A percentile compares a stretch with the other conserved stretches of the same genome.
Evolutionary conservation across 1,140 invertebrate species (phyloP).

Genomic region (Acromyrmex heyeri): DNA sequence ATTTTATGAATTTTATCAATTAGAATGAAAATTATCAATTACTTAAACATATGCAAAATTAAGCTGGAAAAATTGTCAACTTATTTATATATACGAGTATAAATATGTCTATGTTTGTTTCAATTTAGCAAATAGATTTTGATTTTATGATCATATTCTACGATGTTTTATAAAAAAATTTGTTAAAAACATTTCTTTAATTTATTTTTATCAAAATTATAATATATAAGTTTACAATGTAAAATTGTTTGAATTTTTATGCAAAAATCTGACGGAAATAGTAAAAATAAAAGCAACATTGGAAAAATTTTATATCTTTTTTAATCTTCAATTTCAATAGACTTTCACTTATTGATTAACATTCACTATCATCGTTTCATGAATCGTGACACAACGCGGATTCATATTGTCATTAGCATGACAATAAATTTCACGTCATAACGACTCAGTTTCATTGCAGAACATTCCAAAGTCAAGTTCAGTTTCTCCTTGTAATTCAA

Average conservation of each 20-base stretch:
- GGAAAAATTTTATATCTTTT: neutral
- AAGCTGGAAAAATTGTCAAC: neutral
- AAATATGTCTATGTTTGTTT: neutral
- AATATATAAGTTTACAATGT: neutral
- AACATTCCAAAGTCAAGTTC: slow-evolving; percentile 69
- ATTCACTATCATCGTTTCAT: neutral
- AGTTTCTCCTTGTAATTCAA: neutral
- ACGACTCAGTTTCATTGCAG: neutral
- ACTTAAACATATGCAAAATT: neutral
- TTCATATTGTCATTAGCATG: slow-evolving; percentile 36
- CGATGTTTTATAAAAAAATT: neutral
- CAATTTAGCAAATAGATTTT: neutral
- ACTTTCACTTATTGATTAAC: neutral
- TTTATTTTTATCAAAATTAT: neutral
- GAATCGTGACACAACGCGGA: neutral
- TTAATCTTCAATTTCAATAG: neutral
- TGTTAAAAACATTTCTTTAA: neutral
- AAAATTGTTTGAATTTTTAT: neutral
- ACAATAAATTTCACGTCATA: slow-evolving; percentile 44
- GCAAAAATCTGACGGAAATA: neutral
- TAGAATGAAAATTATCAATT: neutral
- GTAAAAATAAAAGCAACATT: neutral
- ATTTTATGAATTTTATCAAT: neutral
- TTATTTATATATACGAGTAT: neutral
- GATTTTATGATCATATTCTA: neutral